phyloP scores from a whole-genome alignment of 2,113 vertebrate genomes.

The Melospiza georgiana region DNA sequence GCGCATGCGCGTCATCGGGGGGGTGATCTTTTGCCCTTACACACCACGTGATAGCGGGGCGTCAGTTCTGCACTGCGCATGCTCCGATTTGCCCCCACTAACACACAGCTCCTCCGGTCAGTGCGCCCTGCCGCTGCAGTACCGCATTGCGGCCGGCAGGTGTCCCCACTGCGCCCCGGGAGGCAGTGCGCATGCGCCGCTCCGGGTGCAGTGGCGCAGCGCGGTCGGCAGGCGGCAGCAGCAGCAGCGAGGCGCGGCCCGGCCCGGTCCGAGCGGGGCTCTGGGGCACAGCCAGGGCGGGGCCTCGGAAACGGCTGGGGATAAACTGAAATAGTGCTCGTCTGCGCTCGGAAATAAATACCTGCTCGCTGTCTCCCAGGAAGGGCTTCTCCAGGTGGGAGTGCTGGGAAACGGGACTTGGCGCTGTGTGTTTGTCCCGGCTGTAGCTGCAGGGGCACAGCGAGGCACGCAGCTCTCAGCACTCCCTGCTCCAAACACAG shows the following conservation, averaged over 20 bases:
- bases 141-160: rapidly evolving
- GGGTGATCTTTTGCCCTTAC: rapidly evolving
- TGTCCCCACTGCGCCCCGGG: rapidly evolving
- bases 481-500: rapidly evolving
- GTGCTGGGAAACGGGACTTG: rapidly evolving
- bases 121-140: rapidly evolving
- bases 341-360: not conserved
- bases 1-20: rapidly evolving
- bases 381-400: not conserved
- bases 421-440: rapidly evolving
- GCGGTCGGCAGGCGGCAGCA: rapidly evolving
- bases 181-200: rapidly evolving
- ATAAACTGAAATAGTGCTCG: not conserved
- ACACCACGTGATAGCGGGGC: rapidly evolving
- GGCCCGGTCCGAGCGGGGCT: too few relatives aligned
- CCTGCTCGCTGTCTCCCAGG: rapidly evolving
- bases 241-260: not conserved
- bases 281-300: too few relatives aligned
- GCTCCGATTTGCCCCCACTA: rapidly evolving
- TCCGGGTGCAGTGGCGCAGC: rapidly evolving
- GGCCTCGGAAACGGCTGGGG: too few relatives aligned
- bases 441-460: not conserved
- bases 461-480: rapidly evolving
- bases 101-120: rapidly evolving
- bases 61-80: rapidly evolving